These are phyloP conservation scores for Aricia artaxerxes DNA, from an alignment of 2,888 invertebrate species.

Conservation along the genomic window DNA sequence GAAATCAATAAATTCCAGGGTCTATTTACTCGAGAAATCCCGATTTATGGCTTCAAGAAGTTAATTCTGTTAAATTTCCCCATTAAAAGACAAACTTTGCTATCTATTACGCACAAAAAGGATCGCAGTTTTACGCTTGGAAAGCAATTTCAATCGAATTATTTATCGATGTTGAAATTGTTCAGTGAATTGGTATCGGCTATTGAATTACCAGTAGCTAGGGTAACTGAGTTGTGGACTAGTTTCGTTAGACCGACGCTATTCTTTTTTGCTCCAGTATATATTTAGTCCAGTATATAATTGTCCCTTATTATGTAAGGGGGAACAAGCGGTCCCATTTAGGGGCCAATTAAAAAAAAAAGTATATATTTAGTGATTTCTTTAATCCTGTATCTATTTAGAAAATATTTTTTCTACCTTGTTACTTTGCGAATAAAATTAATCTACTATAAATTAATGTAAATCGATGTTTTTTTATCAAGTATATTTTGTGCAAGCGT, in stretches of 20 bases:
- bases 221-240: slow-evolving; percentile 27
- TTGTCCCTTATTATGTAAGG: no score
- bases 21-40: slow-evolving; percentile 29
- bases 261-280: background rate
- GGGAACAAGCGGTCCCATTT: no score
- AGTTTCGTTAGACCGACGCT: slow-evolving; percentile 16
- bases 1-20: slow-evolving; percentile 28
- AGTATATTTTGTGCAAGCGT: background rate
- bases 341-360: no score
- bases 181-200: slow-evolving; percentile 31
- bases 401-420: no score
- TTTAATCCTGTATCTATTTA: background rate
- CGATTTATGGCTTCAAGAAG: slow-evolving; percentile 29
- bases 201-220: slow-evolving; percentile 30
- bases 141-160: slow-evolving; percentile 33
- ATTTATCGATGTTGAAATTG: slow-evolving; percentile 32
- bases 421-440: no score
- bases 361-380: background rate
- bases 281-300: no score
- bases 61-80: slow-evolving; percentile 31
- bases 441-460: no score
- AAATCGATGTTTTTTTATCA: no score
- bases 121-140: slow-evolving; percentile 29
- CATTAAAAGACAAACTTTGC: slow-evolving; percentile 30
- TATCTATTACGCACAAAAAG: slow-evolving; percentile 29